phyloP scores from a whole-genome alignment of 2,797 vertebrate species.

The Coendou prehensilis region DNA sequence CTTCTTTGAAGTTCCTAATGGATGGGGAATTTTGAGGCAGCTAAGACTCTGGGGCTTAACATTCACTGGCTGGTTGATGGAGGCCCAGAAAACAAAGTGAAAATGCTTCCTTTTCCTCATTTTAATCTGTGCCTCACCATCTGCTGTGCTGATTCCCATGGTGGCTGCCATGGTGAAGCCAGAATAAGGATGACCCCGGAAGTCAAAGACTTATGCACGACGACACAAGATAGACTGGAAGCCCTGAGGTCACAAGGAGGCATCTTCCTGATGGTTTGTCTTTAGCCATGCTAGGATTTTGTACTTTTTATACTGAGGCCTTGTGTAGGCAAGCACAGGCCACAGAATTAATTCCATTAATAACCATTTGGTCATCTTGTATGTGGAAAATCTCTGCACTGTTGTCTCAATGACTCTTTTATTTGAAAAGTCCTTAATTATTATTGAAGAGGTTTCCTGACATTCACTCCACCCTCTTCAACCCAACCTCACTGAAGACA shows the following conservation, averaged over 20 bases:
- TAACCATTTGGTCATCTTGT: not conserved
- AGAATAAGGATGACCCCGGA: constrained; percentile 10
- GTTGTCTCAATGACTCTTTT: not conserved
- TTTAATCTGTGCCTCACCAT: constrained; percentile 58
- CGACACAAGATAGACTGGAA: not conserved
- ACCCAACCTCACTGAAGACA: not conserved
- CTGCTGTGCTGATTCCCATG: constrained; percentile 49
- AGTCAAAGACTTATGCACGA: not conserved
- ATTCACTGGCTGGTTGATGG: constrained; percentile 23
- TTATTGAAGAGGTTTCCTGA: not conserved
- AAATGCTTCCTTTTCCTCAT: not conserved
- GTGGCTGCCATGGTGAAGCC: not conserved
- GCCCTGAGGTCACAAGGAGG: not conserved
- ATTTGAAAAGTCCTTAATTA: not conserved
- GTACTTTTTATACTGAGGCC: not conserved
- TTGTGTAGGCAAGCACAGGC: not conserved
- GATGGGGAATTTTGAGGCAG: not conserved
- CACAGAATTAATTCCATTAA: not conserved
- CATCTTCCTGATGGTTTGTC: not conserved
- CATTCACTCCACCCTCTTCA: not conserved
- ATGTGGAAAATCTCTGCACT: not conserved
- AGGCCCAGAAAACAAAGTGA: constrained; percentile 41
- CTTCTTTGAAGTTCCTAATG: not conserved
- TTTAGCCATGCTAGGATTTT: not conserved
- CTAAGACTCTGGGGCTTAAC: not conserved